Evolutionary conservation across 2,888 invertebrate genomes (phyloP).

Genomic region (Eurytoma californica): DNA sequence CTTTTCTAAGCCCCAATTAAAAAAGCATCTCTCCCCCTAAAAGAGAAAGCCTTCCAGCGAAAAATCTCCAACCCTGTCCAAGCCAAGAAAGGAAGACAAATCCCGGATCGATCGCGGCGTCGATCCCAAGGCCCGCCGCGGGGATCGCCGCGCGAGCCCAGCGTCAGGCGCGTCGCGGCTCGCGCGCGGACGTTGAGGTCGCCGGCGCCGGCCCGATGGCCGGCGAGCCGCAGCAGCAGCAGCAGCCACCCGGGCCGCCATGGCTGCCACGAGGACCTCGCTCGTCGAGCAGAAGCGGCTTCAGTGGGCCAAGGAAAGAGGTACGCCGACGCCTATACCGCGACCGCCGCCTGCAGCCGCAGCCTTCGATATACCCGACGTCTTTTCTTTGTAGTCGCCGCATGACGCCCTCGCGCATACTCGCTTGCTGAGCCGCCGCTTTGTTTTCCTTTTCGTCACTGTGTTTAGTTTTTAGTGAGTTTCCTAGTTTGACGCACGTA

Average conservation of each 20-base stretch:
- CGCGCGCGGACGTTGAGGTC: neutral
- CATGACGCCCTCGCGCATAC: neutral
- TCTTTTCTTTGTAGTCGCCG: neutral
- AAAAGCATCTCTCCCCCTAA: too few relatives aligned
- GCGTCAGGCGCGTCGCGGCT: neutral
- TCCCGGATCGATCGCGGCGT: too few relatives aligned
- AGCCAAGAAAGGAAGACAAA: too few relatives aligned
- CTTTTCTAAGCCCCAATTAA: too few relatives aligned
- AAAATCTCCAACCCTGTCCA: too few relatives aligned
- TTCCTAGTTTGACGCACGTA: too few relatives aligned
- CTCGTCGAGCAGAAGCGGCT: conserved; percentile 91
- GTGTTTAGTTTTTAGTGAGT: too few relatives aligned
- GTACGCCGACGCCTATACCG: conserved; percentile 75
- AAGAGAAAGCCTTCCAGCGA: too few relatives aligned
- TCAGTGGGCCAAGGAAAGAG: conserved; percentile 95
- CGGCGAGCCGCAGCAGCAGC: neutral
- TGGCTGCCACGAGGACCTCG: conserved; percentile 74
- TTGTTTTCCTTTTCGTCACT: neutral
- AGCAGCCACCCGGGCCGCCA: conserved; percentile 25
- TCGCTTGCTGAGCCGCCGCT: neutral
- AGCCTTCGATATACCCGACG: too few relatives aligned
- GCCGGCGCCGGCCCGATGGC: conserved; percentile 13
- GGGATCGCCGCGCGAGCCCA: too few relatives aligned
- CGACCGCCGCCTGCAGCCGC: too few relatives aligned
- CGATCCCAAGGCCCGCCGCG: too few relatives aligned